These are phyloP conservation scores for Maccullochella peelii DNA, from an alignment of 2,113 vertebrate genomes.

Conservation along the genomic window DNA sequence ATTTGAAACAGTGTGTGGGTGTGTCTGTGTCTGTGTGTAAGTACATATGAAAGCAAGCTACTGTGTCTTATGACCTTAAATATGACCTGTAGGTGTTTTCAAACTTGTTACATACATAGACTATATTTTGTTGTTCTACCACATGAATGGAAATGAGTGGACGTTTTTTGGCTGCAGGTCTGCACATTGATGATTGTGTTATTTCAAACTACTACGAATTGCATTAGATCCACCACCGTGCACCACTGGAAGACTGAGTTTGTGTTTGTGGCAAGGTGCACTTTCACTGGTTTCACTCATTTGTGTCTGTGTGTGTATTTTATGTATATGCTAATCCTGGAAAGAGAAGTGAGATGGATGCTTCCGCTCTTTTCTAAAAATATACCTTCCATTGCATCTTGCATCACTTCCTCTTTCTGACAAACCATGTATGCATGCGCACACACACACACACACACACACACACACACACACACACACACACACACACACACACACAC, in stretches of 20 bases:
- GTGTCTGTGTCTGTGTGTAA: not conserved
- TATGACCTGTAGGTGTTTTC: not conserved
- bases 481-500: not conserved
- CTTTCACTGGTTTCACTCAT: constrained; percentile 63
- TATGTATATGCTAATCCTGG: constrained; percentile 69
- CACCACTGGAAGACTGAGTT: constrained; percentile 62
- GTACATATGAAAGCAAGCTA: not conserved
- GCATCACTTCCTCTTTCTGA: constrained; percentile 81
- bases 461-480: not conserved
- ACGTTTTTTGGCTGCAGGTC: constrained; percentile 14
- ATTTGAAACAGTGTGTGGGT: constrained; percentile 23
- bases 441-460: not conserved
- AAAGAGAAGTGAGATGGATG: constrained; percentile 80
- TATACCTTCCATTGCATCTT: constrained; percentile 69
- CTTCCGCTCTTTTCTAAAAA: constrained; percentile 78
- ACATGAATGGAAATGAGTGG: not conserved
- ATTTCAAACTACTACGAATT: constrained; percentile 19
- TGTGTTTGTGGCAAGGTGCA: constrained; percentile 69
- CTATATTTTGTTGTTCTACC: not conserved
- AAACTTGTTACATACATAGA: not conserved
- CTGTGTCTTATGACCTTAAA: not conserved
- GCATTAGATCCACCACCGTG: constrained; percentile 18
- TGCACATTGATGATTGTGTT: not conserved
- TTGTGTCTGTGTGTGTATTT: constrained; percentile 35
- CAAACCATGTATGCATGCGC: constrained; percentile 12